Evolutionary conservation across 2,797 vertebrate genomes (phyloP), one percentile per base, ranked within the genome.

Genomic region (Poeciliopsis paucimaculata): DNA sequence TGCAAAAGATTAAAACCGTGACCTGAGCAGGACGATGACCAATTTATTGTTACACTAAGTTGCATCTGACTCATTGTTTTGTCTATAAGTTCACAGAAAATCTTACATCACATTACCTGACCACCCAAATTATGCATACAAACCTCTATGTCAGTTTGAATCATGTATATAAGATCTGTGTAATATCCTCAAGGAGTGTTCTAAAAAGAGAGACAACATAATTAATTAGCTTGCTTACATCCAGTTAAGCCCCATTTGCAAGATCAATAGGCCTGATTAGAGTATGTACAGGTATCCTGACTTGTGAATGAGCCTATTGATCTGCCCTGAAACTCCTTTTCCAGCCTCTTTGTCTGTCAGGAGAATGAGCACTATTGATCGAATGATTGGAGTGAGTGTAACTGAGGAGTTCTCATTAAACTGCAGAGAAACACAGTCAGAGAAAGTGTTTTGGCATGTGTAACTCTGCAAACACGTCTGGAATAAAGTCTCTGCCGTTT

Each of bases 361-460:
- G 84, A 89, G 76, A 89, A 92, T 9, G 7, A 90, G 82, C 73
- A 81, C 51, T 66, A 94, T 94, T 86, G 92, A 94, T 92, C 84
- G 78, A 77, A 81, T 77, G 49, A 84, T 89, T 90, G 89, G 81
- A 75, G 78, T 31, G 62, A 76, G 75, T 87, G 82, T 76, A 70
- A 62, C 76, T 76, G 86, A 83, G 85, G 46, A 76, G 74, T 78
- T 75, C 46, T 64, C 39, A 49, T 77, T 75, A 76, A 68, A 39
- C 10, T 15, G 36, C 20, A 41, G 64, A 41, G n/a, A n/a, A n/a
- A 39, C 34, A 49, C 41, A 47, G 36, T 78, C 73, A 83, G 84
- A 66, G 78, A 81, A 81, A 77, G 41, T 20, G 49, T 81, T 71
- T 73, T 18, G 74, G 66, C 53, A 7, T 78, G 36, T 82, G 73